phyloP scores from a whole-genome alignment of 1,140 invertebrate genomes.

The Eurytemora carolleeae region DNA sequence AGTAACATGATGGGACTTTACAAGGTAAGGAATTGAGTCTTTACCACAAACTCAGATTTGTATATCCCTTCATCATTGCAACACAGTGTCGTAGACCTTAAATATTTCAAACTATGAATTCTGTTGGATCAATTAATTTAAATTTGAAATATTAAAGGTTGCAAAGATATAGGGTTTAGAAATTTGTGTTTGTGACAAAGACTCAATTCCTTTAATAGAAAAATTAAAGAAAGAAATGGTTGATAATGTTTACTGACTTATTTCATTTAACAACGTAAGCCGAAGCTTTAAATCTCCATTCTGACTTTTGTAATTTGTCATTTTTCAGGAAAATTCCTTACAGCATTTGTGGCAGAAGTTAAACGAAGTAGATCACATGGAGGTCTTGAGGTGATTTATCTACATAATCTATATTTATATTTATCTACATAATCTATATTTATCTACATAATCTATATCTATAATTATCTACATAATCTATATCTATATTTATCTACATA shows the following conservation, averaged over 20 bases:
- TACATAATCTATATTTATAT: neutral
- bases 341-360: neutral
- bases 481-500: neutral
- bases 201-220: neutral
- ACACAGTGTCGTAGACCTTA: too few relatives aligned
- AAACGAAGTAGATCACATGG: neutral
- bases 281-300: neutral
- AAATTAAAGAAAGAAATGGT: neutral
- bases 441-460: neutral
- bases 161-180: too few relatives aligned
- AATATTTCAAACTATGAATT: neutral
- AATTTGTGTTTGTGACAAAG: neutral
- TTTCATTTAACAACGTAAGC: neutral
- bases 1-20: neutral
- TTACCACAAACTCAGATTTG: too few relatives aligned
- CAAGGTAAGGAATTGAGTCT: too few relatives aligned
- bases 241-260: neutral
- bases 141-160: too few relatives aligned
- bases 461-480: too few relatives aligned
- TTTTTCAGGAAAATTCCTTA: neutral
- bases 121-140: neutral
- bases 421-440: neutral
- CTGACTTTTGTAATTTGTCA: neutral
- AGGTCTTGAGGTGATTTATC: neutral
- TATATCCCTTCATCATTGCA: too few relatives aligned